A percentile compares a stretch with the other conserved stretches of the same genome.
Evolutionary conservation across 1,140 invertebrate genomes (phyloP).

Genomic region (Coenobita brevimanus): DNA sequence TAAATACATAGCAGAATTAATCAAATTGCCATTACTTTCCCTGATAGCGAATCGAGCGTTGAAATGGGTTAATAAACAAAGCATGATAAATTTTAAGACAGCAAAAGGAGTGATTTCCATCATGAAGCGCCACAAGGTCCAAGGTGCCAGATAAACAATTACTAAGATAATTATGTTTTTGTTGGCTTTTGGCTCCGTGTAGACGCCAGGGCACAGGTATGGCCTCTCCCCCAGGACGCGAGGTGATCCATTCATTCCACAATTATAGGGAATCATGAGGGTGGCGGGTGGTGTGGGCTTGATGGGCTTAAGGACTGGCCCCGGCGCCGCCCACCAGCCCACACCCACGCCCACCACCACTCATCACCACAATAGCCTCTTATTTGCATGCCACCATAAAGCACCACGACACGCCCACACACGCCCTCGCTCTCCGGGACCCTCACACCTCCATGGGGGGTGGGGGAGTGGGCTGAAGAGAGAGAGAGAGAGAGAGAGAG

Average conservation of each 20-base stretch:
- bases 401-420: conserved; percentile 38
- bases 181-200: too few relatives aligned
- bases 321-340: conserved; percentile 36
- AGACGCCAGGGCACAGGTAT: too few relatives aligned
- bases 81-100: too few relatives aligned
- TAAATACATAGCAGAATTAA: too few relatives aligned
- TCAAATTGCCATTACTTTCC: too few relatives aligned
- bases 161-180: too few relatives aligned
- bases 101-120: too few relatives aligned
- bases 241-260: neutral
- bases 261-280: conserved; percentile 3
- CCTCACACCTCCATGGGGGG: conserved; percentile 29
- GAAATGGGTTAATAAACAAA: too few relatives aligned
- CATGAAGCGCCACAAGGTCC: too few relatives aligned
- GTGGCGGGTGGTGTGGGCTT: neutral
- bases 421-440: conserved; percentile 33
- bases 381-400: conserved; percentile 54
- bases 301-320: neutral
- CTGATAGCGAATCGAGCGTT: too few relatives aligned
- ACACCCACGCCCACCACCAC: conserved; percentile 47
- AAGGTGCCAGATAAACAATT: too few relatives aligned
- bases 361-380: conserved; percentile 40
- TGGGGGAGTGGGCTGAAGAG: neutral
- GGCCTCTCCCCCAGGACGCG: too few relatives aligned
- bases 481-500: neutral